Base-by-base conservation (phyloP, 2,888 invertebrate genomes). In the Venusia cambrica region DNA sequence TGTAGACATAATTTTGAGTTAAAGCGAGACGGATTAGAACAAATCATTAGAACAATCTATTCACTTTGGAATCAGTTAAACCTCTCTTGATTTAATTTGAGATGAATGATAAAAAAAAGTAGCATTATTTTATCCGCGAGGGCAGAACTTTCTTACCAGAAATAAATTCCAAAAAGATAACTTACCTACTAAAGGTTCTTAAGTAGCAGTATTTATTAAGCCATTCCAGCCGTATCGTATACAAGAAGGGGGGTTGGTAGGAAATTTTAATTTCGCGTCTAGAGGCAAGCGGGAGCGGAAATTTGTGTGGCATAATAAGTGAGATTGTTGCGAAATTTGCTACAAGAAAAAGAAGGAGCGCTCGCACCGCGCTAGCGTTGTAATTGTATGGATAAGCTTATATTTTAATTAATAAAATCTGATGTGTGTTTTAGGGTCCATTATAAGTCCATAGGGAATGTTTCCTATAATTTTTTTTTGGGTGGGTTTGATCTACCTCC, bases 221-320 rank as follows among this genome's bases (percentile, higher is more conserved):
- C 71, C 72, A 80, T 83, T 76, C 68, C 62, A 57, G 64, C 60
- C 68, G 71, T 73, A 69, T 68, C 67, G 74, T 69, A 69, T 66
- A 71, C 68, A 66, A 71, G 67, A 62, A 62, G 67, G 73, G 65
- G 73, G 79, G 80, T 75, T 74, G 77, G 79, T 79, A 75, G 81
- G 75, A 84, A 85, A 85, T 85, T 87, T 87, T 87, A 87, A 87
- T 87, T 87, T 85, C 79, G 77, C 74, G 80, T 83, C 78, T 78
- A 71, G 74, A 79, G 64, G 70, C 72, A 73, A 72, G 72, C 73
- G 75, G 73, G 78, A 70, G 71, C 76, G 77, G 81, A 87, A 79
- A 87, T 85, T 87, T 85, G 87, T 87, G 85, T 85, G 85, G 85
- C 85, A 87, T 87, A 87, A 85, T 87, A 87, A 85, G 87, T 85